Evolutionary conservation across 1,140 invertebrate genomes (phyloP).

Genomic region (Dinoponera quadriceps): DNA sequence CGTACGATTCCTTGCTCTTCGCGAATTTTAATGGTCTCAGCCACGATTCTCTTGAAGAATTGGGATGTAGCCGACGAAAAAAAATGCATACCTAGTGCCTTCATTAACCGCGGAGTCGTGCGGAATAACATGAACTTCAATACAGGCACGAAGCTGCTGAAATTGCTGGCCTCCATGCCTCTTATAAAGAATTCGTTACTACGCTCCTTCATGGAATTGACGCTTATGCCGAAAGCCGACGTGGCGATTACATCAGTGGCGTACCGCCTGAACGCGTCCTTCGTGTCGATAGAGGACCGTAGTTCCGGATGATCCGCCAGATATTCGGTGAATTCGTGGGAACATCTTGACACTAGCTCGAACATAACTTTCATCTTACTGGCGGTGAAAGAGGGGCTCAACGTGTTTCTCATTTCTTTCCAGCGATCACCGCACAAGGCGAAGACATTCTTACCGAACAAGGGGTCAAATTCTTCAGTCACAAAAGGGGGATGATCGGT

Average conservation of each 20-base stretch:
- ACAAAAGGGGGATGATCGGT: conserved; percentile 83
- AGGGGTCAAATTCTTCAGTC: conserved; percentile 74
- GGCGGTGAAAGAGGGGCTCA: conserved; percentile 83
- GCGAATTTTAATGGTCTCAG: conserved; percentile 29
- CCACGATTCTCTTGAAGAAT: conserved; percentile 41
- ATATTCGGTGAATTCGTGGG: conserved; percentile 69
- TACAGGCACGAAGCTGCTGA: not conserved
- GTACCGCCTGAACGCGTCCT: conserved; percentile 52
- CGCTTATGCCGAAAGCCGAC: conserved; percentile 58
- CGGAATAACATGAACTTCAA: conserved; percentile 45
- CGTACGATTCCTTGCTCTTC: conserved; percentile 40
- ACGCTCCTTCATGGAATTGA: conserved; percentile 53
- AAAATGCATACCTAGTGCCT: not conserved
- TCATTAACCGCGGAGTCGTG: not conserved
- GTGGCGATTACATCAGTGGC: conserved; percentile 66
- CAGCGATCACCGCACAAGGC: conserved; percentile 75
- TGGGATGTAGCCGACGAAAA: not conserved
- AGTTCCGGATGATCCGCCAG: conserved; percentile 17
- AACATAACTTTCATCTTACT: conserved; percentile 85
- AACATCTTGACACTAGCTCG: conserved; percentile 81
- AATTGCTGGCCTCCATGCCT: not conserved
- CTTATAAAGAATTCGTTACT: not conserved
- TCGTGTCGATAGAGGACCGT: not conserved
- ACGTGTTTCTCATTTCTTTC: conserved; percentile 82
- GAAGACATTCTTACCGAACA: conserved; percentile 82